Base-by-base conservation (phyloP, 1,140 invertebrate genomes). In the Samia ricini region DNA sequence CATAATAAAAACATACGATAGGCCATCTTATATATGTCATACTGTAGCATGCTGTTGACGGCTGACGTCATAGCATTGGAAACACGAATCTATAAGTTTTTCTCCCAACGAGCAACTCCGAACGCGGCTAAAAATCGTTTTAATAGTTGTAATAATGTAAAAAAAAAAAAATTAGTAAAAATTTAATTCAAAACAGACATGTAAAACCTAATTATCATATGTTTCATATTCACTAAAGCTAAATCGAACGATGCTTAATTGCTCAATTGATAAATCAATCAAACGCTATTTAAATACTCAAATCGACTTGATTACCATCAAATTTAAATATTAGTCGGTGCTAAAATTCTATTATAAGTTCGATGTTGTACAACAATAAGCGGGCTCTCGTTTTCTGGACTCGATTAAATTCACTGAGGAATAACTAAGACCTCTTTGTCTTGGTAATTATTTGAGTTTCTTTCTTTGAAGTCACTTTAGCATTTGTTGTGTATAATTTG, bases 261-360 rank as follows among this genome's bases (percentile, higher is more conserved):
- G n/a, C 10, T 42, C 33, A 12, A 15, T 15, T 42, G 3, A 42
- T 4, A 42, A 42, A 42, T 42, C 33, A 42, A 12, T 1, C n/a
- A 7, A 0, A 42, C 12, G 12, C 4, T 24, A 24, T 55, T 55
- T 55, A 22, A n/a, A 55, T n/a, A n/a, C 52, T 55, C 21, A 24
- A 24, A 55, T 55, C 24, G 24, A 15, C 21, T 22, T 55, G 52
- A 55, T 55, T 24, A 55, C 22, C n/a, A 55, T 24, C 52, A 55
- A 55, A 55, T 55, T 55, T 55, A 24, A 55, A 55, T 55, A 55
- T 24, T 55, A 55, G 24, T 24, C 22, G 21, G 10, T 18, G 22
- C 52, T 24, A 55, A 55, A 55, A 24, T n/a, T 55, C 52, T 24
- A 55, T 55, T 55, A 55, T 55, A 55, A 55, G 52, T 55, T 24